phyloP scores from a whole-genome alignment of 2,888 invertebrate genomes.

The Zygaena filipendulae region DNA sequence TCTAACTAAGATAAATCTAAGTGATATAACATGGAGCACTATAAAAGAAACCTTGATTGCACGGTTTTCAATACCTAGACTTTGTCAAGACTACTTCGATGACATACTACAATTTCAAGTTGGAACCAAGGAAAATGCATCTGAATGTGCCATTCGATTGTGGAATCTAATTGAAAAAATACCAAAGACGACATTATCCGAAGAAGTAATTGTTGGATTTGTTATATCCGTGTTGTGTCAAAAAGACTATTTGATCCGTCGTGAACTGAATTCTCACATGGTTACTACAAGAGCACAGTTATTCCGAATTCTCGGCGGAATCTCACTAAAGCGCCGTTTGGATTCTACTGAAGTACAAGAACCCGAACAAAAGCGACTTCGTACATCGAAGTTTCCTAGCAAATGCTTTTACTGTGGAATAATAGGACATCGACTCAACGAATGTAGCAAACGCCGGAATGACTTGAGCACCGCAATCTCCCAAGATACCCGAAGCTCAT shows the following conservation, averaged over 20 bases:
- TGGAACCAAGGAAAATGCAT: conserved; percentile 12
- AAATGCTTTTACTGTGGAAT: conserved; percentile 9
- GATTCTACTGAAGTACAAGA: conserved; percentile 5
- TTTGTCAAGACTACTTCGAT: conserved; percentile 19
- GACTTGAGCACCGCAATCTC: neutral
- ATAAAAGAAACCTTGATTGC: conserved; percentile 12
- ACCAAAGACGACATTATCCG: conserved; percentile 11
- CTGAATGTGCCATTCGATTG: conserved; percentile 15
- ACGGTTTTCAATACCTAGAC: conserved; percentile 15
- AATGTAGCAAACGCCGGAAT: conserved; percentile 1
- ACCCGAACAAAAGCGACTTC: conserved; percentile 1
- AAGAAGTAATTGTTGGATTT: conserved; percentile 15
- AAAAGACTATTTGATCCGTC: conserved; percentile 7
- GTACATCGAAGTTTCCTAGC: conserved; percentile 8
- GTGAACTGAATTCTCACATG: conserved; percentile 9
- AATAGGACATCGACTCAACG: conserved; percentile 1
- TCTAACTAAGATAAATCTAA: conserved; percentile 14
- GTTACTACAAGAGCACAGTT: conserved; percentile 14
- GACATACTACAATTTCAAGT: conserved; percentile 16
- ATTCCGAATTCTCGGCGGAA: conserved; percentile 13
- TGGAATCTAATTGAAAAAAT: conserved; percentile 14
- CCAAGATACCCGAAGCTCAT: neutral
- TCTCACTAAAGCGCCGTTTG: conserved; percentile 10
- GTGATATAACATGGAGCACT: conserved; percentile 10
- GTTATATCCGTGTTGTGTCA: conserved; percentile 10